Conservation (phyloP, 1,140 invertebrate genomes). For the Nasonia vitripennis region DNA sequence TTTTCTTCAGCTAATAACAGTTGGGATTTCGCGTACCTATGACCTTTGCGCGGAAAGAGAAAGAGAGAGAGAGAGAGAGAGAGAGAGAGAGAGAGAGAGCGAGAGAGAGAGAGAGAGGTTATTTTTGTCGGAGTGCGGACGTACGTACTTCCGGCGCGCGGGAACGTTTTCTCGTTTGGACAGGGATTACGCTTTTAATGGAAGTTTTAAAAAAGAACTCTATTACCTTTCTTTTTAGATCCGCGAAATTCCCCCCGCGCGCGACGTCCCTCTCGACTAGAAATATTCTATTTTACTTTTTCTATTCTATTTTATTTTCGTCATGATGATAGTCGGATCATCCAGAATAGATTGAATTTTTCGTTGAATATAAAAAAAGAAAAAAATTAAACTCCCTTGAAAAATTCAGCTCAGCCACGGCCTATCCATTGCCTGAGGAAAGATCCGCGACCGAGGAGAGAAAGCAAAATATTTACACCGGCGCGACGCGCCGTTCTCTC, state of each 20-base stretch:
- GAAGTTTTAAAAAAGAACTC: conserved; percentile 25
- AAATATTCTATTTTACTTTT: not conserved
- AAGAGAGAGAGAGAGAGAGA: not conserved
- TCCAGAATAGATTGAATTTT: not conserved
- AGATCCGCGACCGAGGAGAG: not conserved
- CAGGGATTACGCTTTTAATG: conserved; percentile 22
- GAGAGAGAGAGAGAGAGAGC: no score
- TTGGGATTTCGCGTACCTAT: not conserved
- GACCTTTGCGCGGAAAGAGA: not conserved
- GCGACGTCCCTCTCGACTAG: not conserved
- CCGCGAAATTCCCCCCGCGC: not conserved
- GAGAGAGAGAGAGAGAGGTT: not conserved
- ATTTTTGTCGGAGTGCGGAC: not conserved
- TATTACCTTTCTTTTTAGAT: not conserved
- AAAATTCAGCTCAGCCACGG: not conserved
- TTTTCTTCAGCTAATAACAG: conserved; percentile 22
- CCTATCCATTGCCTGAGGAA: no score
- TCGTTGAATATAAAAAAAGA: not conserved
- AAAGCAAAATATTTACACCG: conserved; percentile 37
- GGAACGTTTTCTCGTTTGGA: not conserved
- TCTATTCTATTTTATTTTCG: not conserved
- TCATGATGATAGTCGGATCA: not conserved
- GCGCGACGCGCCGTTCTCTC: not conserved
- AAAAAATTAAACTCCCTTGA: not conserved
- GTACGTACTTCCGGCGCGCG: not conserved